These are phyloP conservation scores for Psittacara wagleri DNA, from an alignment of 2,113 vertebrate genomes.

Conservation along the genomic window DNA sequence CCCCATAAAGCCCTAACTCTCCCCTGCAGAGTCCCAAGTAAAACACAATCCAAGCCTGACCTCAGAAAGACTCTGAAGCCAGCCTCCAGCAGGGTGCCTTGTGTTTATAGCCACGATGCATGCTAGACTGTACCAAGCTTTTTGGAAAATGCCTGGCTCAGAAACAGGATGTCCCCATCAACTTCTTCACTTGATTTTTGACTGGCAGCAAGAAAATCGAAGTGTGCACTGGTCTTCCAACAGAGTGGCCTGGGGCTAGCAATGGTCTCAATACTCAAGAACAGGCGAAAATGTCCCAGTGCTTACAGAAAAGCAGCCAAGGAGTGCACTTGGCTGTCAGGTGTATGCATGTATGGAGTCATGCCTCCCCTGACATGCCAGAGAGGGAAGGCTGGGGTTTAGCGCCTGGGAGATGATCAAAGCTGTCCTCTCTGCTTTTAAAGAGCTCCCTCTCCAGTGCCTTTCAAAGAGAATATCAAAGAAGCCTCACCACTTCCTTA, in stretches of 20 bases:
- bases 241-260: not conserved
- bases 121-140: not conserved
- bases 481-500: not conserved
- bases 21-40: not conserved
- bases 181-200: not conserved
- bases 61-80: not conserved
- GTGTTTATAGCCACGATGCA: not conserved
- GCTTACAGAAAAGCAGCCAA: not conserved
- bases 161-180: not conserved
- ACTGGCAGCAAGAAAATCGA: not conserved
- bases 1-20: rapidly evolving
- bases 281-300: not conserved
- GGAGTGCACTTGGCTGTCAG: not conserved
- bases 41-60: not conserved
- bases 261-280: not conserved
- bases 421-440: not conserved
- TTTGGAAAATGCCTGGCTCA: not conserved
- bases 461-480: constrained; percentile 2
- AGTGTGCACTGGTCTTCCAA: not conserved
- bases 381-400: not conserved
- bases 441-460: not conserved
- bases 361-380: not conserved
- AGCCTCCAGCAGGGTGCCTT: not conserved
- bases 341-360: rapidly evolving
- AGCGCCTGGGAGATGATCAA: not conserved